These are phyloP conservation scores for Podiceps cristatus DNA, from an alignment of 2,113 vertebrate species.

Conservation along the genomic window DNA sequence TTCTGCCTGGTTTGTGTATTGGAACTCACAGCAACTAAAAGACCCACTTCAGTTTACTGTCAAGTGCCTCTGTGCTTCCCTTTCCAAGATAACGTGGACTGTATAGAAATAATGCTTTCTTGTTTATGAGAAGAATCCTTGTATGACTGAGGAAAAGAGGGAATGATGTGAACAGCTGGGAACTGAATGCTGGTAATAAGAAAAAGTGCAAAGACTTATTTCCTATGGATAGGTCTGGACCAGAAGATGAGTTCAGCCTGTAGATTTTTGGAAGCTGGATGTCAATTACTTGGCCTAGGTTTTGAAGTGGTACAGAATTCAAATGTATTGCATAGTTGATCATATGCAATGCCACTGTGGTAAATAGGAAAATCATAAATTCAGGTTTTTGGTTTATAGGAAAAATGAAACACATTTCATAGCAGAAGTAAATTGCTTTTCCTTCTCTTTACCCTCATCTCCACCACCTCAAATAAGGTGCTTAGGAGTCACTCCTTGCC, in stretches of 20 bases:
- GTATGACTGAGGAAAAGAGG: neutral
- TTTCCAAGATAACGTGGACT: neutral
- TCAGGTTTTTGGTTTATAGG: neutral
- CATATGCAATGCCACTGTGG: no score
- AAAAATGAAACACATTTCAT: neutral
- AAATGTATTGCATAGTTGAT: neutral
- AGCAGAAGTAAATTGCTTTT: neutral
- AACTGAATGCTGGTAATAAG: neutral
- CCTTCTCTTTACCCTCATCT: neutral
- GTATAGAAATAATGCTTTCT: neutral
- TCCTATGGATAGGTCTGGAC: neutral
- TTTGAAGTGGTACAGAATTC: neutral
- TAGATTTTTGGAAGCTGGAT: neutral
- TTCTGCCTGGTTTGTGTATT: neutral
- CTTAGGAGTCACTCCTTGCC: neutral
- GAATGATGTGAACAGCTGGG: accelerated
- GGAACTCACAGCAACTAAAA: neutral
- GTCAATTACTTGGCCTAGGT: neutral
- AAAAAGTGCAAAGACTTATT: neutral
- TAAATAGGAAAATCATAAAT: neutral
- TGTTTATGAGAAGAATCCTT: neutral
- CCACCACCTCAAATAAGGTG: neutral
- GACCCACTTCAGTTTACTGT: neutral
- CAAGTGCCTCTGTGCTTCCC: neutral
- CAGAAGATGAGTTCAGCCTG: neutral